Evolutionary conservation across 2,888 invertebrate genomes (phyloP), one percentile per base, ranked within the genome.

Genomic region (Rhorus exstirpatorius): DNA sequence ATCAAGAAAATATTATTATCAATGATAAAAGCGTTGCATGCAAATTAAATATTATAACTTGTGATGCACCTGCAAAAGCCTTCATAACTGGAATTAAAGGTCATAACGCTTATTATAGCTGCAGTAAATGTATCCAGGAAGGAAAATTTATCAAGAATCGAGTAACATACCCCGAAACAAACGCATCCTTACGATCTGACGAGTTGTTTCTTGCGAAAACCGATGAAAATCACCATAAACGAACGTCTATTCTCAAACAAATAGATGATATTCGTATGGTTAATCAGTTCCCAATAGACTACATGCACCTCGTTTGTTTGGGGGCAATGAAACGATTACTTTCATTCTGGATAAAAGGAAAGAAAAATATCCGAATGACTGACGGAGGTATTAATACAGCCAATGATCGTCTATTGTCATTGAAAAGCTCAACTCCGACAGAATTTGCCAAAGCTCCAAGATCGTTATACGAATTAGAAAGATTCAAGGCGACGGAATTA

Each of bases 401-500:
- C 17, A 46, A 65, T 26, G 17, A 44, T 26, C 65, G 46, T 44
- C 21, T 65, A 14, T 6, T 65, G 26, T 3, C 46, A 7, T 49
- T 85, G 21, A 79, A 24, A 61, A 63, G 49, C 21, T 76, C 65
- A 68, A 84, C 83, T n/a, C 89, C 88, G 8, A 70, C 61, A 17
- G 88, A 89, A 44, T 89, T 88, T 83, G 72, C 84, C 24, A 84
- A 88, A 44, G 44, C 31, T 38, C 74, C 63, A 19, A 49, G 44
- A 41, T 12, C 35, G 14, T 63, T 74, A 53, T 12, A 26, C 14
- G 61, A 60, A 10, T 63, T 41, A 3, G 51, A 74, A 1, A 26
- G 61, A 35, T 63, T 51, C 38, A 88, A 88, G 72, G 87, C 86
- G 0, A 88, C 89, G 19, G 87, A 90, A 76, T 84, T 87, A 12